These are phyloP conservation scores for Acholoe squamosa DNA, from an alignment of 2,888 invertebrate species.

Conservation along the genomic window DNA sequence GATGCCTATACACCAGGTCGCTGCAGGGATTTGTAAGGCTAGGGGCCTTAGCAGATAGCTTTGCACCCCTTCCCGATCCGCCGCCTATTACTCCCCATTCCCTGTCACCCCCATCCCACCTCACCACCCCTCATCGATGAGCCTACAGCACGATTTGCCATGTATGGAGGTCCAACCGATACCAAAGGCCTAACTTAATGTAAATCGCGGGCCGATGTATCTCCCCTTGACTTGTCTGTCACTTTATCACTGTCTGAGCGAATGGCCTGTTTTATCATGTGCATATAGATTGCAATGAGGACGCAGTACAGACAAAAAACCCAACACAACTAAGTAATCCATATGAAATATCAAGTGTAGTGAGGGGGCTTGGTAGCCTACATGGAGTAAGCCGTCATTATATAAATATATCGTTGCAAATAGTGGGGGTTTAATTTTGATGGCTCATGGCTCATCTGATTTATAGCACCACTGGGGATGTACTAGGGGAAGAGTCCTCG, in stretches of 20 bases:
- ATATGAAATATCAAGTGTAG: slow-evolving; percentile 35
- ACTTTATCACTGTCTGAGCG: slow-evolving; percentile 22
- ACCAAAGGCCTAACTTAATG: slow-evolving; percentile 51
- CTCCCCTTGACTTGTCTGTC: slow-evolving; percentile 52
- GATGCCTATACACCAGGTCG: neutral
- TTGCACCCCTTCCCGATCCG: neutral
- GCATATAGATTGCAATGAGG: slow-evolving; percentile 59
- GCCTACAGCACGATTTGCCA: neutral
- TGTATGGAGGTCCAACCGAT: neutral
- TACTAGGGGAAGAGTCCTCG: neutral
- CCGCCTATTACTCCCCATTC: no score
- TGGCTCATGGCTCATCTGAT: neutral
- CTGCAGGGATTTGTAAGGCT: no score
- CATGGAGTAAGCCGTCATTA: neutral
- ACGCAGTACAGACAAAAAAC: neutral
- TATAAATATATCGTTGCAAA: slow-evolving; percentile 23
- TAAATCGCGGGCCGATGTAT: slow-evolving; percentile 38
- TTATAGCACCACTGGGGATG: neutral
- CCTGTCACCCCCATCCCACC: no score
- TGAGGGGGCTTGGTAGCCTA: neutral
- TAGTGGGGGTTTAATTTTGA: slow-evolving; percentile 31
- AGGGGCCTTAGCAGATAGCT: no score
- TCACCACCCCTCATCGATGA: no score
- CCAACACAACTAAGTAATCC: slow-evolving; percentile 52
- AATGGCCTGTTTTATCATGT: slow-evolving; percentile 60